Evolutionary conservation across 2,888 invertebrate genomes (phyloP).

Genomic region (Osedax fenrisi): DNA sequence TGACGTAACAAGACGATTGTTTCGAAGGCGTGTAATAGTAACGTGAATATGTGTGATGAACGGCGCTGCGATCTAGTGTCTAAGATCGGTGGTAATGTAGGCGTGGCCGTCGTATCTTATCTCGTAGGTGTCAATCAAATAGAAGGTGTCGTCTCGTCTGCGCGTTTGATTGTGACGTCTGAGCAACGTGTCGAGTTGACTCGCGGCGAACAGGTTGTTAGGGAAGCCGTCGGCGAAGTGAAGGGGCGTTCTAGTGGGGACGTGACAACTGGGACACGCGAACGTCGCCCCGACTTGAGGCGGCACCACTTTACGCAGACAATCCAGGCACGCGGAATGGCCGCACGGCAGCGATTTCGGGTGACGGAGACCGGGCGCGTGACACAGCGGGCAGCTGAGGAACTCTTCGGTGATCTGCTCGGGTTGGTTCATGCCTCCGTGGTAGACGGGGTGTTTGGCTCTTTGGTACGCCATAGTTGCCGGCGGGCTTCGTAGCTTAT

Average conservation of each 20-base stretch:
- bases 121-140: conserved; percentile 30
- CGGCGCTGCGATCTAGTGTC: not conserved
- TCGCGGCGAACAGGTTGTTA: conserved; percentile 30
- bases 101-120: conserved; percentile 10
- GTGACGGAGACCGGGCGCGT: conserved; percentile 29
- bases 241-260: conserved; percentile 10
- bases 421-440: conserved; percentile 32
- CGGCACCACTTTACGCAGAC: conserved; percentile 22
- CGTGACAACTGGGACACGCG: conserved; percentile 27
- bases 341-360: conserved; percentile 33
- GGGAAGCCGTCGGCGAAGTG: conserved; percentile 18
- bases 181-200: conserved; percentile 32
- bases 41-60: too few relatives aligned
- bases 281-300: not conserved
- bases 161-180: conserved; percentile 31
- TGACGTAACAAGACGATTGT: too few relatives aligned
- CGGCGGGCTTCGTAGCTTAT: too few relatives aligned
- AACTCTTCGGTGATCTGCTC: conserved; percentile 34
- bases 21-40: too few relatives aligned
- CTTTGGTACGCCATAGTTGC: conserved; percentile 12
- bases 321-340: conserved; percentile 31
- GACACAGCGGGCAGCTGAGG: conserved; percentile 32
- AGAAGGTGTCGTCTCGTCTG: conserved; percentile 30
- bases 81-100: not conserved
- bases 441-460: conserved; percentile 7